Percentiles rank a stretch among this genome's conserved stretches.
Conservation (phyloP, 2,113 vertebrate species). For the Amphiprion percula region DNA sequence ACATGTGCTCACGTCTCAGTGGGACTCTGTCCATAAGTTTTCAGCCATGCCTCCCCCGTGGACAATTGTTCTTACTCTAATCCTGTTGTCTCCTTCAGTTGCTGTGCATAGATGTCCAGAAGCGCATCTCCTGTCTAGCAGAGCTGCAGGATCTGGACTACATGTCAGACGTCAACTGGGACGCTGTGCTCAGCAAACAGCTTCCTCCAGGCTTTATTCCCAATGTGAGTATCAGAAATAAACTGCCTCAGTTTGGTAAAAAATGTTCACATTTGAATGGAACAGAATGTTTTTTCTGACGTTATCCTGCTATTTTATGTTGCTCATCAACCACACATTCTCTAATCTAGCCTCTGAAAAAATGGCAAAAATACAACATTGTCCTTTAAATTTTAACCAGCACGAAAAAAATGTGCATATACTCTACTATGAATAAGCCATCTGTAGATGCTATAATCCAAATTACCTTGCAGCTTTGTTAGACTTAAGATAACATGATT, state of each 20-base stretch:
- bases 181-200: constrained; percentile 91
- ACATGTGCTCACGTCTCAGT: constrained; percentile 36
- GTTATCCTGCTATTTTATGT: background rate
- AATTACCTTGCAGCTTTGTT: background rate
- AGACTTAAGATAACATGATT: background rate
- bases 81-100: constrained; percentile 83
- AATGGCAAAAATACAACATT: background rate
- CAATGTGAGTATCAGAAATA: constrained; percentile 84
- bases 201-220: constrained; percentile 92
- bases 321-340: background rate
- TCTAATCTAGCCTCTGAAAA: background rate
- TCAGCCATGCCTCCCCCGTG: constrained; percentile 12
- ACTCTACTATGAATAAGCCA: background rate
- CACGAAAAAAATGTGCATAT: background rate
- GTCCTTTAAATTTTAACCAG: background rate
- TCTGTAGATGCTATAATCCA: background rate
- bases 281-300: background rate
- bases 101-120: constrained; percentile 89
- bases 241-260: background rate
- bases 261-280: constrained; percentile 24
- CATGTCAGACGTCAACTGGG: constrained; percentile 93
- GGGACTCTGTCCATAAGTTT: constrained; percentile 37
- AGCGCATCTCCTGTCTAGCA: constrained; percentile 89
- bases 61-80: constrained; percentile 26
- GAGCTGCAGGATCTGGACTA: constrained; percentile 89